These are phyloP conservation scores for Didymodactylos carnosus DNA, from an alignment of 2,888 invertebrate species.

Conservation along the genomic window DNA sequence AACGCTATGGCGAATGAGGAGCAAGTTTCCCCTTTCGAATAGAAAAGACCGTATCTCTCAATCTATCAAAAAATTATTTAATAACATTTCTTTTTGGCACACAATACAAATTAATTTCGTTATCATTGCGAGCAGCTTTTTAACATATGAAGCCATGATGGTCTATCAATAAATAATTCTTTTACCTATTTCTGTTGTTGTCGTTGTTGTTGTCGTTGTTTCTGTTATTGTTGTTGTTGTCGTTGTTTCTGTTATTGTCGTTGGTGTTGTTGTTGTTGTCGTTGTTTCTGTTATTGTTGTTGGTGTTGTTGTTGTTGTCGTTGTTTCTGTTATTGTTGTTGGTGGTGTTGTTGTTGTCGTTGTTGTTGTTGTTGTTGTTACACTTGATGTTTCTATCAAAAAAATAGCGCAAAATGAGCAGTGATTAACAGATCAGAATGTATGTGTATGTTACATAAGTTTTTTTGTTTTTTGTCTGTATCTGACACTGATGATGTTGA, in stretches of 20 bases:
- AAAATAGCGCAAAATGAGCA: background rate
- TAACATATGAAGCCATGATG: no score
- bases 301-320: background rate
- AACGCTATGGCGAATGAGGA: no score
- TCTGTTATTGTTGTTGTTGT: background rate
- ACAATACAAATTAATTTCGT: no score
- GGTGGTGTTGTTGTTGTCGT: background rate
- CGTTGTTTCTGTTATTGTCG: background rate
- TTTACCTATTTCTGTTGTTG: background rate
- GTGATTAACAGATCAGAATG: background rate
- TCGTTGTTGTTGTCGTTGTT: background rate
- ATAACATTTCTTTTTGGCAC: no score
- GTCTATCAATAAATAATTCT: no score
- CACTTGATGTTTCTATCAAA: background rate
- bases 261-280: background rate
- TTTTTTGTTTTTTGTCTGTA: no score
- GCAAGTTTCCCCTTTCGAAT: no score
- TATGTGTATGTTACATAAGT: no score
- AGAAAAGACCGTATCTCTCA: no score
- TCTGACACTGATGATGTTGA: no score
- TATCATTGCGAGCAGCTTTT: no score
- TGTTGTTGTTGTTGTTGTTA: background rate
- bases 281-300: background rate
- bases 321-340: background rate
- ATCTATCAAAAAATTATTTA: no score